Evolutionary conservation across 92 coral and sea anemone genomes (phyloP), one percentile per base, ranked within the genome.

Genomic region (Metridium senile): DNA sequence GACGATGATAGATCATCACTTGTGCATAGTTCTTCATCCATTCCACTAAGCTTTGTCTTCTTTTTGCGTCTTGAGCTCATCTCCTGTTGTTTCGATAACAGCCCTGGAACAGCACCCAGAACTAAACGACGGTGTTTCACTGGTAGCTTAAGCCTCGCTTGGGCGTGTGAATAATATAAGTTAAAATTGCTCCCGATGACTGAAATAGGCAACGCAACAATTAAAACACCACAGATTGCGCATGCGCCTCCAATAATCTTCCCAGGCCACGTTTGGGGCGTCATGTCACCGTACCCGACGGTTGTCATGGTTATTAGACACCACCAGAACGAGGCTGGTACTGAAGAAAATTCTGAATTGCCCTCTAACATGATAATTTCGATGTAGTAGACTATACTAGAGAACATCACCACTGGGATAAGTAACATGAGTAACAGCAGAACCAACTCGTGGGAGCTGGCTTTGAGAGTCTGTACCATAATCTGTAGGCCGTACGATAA

Each of bases 281-380:
- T 84, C 35, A 95, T 89, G 71, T 95, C 99, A 17, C 99, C 99
- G 58, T 95, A 95, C 6, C 99, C 97, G 23, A 95, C 97, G 21
- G 99, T 95, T 76, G 97, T 95, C 92, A 95, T 89, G 80, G 99
- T 95, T 71, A 95, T 87, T 11, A 95, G 90, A 54, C 99, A 93
- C 99, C 99, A 95, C 99, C 99, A 95, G 61, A 92, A 88, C 67
- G 99, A 92, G 57, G 85, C 93, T 26, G 99, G 97, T 31, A 92
- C 86, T 11, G 91, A 92, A 57, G 78, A 76, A 64, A 92, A 95
- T 0, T 49, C 56, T 6, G 91, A 74, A 26, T 79, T 53, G 2
- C 66, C 77, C 62, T 81, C 68, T 17, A 74, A 47, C 71, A 89
- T 82, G 34, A 87, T 78, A 13, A 78, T 45, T 61, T 94, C 99